A percentile compares a stretch with the other conserved stretches of the same genome.
These are phyloP conservation scores for Trachelus tabidus DNA, from an alignment of 2,888 invertebrate genomes.

Conservation along the genomic window DNA sequence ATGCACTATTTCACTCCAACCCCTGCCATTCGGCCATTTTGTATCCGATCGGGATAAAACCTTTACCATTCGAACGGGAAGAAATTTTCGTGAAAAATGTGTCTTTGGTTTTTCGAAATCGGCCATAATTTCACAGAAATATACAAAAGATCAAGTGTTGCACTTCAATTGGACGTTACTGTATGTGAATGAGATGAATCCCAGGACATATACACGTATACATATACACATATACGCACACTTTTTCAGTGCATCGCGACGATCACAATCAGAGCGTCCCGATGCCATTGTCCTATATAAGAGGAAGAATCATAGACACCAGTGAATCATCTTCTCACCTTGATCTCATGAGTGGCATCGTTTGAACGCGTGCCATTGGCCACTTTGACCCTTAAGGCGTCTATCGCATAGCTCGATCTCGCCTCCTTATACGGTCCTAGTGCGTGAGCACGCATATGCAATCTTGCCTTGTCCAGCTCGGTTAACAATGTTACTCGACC, in stretches of 20 bases:
- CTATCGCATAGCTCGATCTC: slow-evolving; percentile 37
- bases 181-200: background rate
- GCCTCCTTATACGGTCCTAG: slow-evolving; percentile 32
- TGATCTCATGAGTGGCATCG: slow-evolving; percentile 30
- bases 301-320: background rate
- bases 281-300: background rate
- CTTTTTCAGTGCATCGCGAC: background rate
- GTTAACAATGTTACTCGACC: slow-evolving; percentile 7
- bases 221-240: too few relatives aligned
- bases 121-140: too few relatives aligned
- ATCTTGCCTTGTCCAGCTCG: slow-evolving; percentile 3
- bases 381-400: slow-evolving; percentile 32
- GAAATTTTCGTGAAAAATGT: too few relatives aligned
- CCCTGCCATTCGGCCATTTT: too few relatives aligned
- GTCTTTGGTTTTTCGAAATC: too few relatives aligned
- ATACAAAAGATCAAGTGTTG: too few relatives aligned
- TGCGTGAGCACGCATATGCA: slow-evolving; percentile 19
- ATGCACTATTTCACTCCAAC: too few relatives aligned
- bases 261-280: background rate
- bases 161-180: too few relatives aligned
- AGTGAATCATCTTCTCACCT: slow-evolving; percentile 39
- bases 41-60: too few relatives aligned
- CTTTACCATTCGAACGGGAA: too few relatives aligned
- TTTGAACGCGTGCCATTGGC: slow-evolving; percentile 25
- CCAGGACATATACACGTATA: background rate